Evolutionary conservation across 2,797 vertebrate genomes (phyloP).

Genomic region (Centroberyx gerrardi): DNA sequence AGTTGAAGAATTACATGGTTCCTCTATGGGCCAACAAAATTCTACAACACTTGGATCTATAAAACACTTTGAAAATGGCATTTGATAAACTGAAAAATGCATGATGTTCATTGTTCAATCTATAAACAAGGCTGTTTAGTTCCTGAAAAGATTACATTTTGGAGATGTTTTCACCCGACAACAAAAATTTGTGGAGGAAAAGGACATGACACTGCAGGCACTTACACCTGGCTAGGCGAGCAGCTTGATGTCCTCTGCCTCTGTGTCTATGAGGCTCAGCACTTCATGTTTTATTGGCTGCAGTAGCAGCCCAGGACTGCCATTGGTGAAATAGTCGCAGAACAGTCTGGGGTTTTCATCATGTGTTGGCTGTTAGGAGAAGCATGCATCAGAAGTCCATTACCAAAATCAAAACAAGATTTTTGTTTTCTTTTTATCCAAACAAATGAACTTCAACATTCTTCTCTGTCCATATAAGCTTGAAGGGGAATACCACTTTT

Average conservation of each 20-base stretch:
- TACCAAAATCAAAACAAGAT: conserved; percentile 46
- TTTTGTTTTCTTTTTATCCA: background rate
- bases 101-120: background rate
- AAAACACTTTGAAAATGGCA: no score
- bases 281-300: conserved; percentile 90
- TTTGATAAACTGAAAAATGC: background rate
- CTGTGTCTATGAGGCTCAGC: conserved; percentile 85
- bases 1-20: background rate
- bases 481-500: background rate
- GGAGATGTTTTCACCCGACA: background rate
- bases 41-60: no score
- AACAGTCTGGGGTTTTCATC: conserved; percentile 82
- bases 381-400: conserved; percentile 54
- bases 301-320: conserved; percentile 87
- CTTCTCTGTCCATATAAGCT: conserved; percentile 3
- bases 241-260: conserved; percentile 89
- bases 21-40: no score
- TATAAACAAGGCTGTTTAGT: background rate
- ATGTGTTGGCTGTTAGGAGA: conserved; percentile 79
- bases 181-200: background rate
- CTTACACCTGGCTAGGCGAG: conserved; percentile 91
- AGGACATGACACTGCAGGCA: conserved; percentile 14
- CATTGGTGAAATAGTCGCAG: conserved; percentile 91
- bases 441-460: conserved; percentile 4
- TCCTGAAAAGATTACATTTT: conserved; percentile 2